Percentiles rank a stretch among this genome's conserved stretches.
Conservation (phyloP, 64 coral and sea anemone genomes). For the Montipora foliosa region DNA sequence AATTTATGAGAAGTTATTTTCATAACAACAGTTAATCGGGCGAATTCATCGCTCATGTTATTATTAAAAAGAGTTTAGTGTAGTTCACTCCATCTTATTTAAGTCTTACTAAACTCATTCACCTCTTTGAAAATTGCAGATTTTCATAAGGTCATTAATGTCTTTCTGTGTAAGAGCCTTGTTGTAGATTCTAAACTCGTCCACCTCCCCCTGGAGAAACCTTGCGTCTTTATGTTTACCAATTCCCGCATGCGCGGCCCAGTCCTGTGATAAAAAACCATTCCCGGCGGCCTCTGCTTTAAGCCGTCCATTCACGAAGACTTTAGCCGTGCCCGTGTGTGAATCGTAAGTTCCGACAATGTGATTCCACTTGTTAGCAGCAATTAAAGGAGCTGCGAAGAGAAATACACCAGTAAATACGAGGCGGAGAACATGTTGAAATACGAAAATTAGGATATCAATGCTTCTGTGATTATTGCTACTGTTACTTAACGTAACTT, state of each 20-base stretch:
- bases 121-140: conserved; percentile 79
- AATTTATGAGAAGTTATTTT: too few relatives aligned
- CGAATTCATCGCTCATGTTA: too few relatives aligned
- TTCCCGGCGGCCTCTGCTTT: conserved; percentile 83
- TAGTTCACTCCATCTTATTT: too few relatives aligned
- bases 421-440: too few relatives aligned
- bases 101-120: background rate
- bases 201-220: conserved; percentile 87
- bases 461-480: too few relatives aligned
- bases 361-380: conserved; percentile 86
- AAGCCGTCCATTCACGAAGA: conserved; percentile 79
- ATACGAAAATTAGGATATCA: too few relatives aligned
- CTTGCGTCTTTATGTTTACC: conserved; percentile 76
- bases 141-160: conserved; percentile 68
- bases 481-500: too few relatives aligned
- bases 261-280: conserved; percentile 88
- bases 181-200: conserved; percentile 92
- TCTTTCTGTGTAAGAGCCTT: conserved; percentile 71
- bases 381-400: conserved; percentile 72
- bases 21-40: too few relatives aligned
- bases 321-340: conserved; percentile 77
- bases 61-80: too few relatives aligned
- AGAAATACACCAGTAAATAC: background rate
- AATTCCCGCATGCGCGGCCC: conserved; percentile 87
- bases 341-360: conserved; percentile 81